A percentile compares a stretch with the other conserved stretches of the same genome.
These are phyloP conservation scores for Platycheirus rosarum DNA, from an alignment of 2,888 invertebrate genomes.

Conservation along the genomic window DNA sequence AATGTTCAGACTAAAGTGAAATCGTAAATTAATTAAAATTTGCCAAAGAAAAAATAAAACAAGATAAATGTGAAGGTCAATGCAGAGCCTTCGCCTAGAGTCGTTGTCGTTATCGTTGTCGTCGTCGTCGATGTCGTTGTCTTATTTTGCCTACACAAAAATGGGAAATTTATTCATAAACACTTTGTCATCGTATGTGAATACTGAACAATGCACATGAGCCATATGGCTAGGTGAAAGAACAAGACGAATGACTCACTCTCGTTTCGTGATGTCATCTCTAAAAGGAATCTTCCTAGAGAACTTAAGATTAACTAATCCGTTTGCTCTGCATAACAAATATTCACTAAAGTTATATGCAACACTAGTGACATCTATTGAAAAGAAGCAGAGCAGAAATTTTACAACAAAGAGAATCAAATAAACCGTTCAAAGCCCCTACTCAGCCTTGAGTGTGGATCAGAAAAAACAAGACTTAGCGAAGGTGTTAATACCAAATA, in stretches of 20 bases:
- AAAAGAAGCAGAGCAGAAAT: constrained; percentile 14
- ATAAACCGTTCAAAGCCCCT: neutral
- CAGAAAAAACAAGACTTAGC: constrained; percentile 26
- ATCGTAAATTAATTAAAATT: constrained; percentile 13
- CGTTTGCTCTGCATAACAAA: constrained; percentile 33
- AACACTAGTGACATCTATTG: constrained; percentile 22
- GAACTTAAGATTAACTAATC: constrained; percentile 2
- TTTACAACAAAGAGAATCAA: constrained; percentile 19
- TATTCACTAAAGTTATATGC: constrained; percentile 4
- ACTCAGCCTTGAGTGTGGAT: constrained; percentile 58
- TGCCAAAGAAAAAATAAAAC: neutral
- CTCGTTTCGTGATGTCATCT: constrained; percentile 56
- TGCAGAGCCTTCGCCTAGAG: constrained; percentile 27
- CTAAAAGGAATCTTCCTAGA: constrained; percentile 19
- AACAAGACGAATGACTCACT: constrained; percentile 32
- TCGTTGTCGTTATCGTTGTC: neutral
- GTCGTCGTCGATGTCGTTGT: neutral
- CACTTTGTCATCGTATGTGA: constrained; percentile 12
- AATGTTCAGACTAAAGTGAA: neutral
- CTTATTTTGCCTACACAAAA: constrained; percentile 31
- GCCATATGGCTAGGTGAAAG: constrained; percentile 19
- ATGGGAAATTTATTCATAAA: constrained; percentile 55
- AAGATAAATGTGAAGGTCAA: constrained; percentile 58
- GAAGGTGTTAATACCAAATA: constrained; percentile 69
- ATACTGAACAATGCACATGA: constrained; percentile 29